A percentile compares a stretch with the other conserved stretches of the same genome.
phyloP scores from a whole-genome alignment of 2,888 invertebrate species.

The Dicycla oo region DNA sequence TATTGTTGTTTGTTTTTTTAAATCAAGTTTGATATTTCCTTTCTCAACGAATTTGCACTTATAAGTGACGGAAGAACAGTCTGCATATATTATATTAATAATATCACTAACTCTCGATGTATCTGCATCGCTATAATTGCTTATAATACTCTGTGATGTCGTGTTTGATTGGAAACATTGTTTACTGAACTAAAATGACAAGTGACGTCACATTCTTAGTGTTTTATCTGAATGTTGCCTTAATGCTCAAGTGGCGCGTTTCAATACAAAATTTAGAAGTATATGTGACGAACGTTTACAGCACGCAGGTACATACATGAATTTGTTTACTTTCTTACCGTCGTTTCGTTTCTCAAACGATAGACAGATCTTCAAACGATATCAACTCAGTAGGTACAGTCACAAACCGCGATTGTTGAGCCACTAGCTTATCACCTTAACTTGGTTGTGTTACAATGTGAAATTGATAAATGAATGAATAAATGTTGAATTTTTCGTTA shows the following conservation, averaged over 20 bases:
- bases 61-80: not conserved
- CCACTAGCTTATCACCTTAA: too few relatives aligned
- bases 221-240: slow-evolving; percentile 45
- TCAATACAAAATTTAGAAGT: slow-evolving; percentile 27
- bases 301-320: too few relatives aligned
- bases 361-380: not conserved
- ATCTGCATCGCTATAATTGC: slow-evolving; percentile 31
- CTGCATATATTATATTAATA: slow-evolving; percentile 3
- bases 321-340: not conserved
- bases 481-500: too few relatives aligned
- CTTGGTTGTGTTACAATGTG: too few relatives aligned
- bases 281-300: not conserved
- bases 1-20: not conserved
- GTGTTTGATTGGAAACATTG: slow-evolving; percentile 22
- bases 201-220: not conserved
- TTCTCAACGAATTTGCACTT: not conserved
- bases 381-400: not conserved
- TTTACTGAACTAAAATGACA: slow-evolving; percentile 17
- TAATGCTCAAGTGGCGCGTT: slow-evolving; percentile 39
- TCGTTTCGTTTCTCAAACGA: not conserved
- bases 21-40: not conserved
- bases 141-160: slow-evolving; percentile 21
- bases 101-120: slow-evolving; percentile 29
- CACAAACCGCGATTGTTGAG: too few relatives aligned
- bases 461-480: too few relatives aligned